Percentiles rank a stretch among this genome's conserved stretches.
These are phyloP conservation scores for Heterodera filipjevi DNA, from an alignment of 2,888 invertebrate genomes.

Conservation along the genomic window DNA sequence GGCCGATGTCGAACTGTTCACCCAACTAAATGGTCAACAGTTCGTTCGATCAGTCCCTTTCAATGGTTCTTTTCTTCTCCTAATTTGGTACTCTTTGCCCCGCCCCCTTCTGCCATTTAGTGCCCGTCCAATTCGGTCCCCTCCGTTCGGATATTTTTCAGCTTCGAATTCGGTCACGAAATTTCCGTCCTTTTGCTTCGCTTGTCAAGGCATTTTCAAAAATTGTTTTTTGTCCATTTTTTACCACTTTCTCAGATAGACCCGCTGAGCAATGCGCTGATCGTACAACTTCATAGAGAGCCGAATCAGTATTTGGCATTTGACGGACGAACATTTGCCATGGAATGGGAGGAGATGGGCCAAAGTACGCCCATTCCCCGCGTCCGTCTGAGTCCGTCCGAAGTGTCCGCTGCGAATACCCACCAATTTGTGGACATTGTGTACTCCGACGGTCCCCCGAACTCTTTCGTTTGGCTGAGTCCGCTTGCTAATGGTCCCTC, in stretches of 20 bases:
- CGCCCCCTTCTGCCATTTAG: background rate
- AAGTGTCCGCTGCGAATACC: background rate
- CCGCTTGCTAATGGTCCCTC: background rate
- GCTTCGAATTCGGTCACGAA: background rate
- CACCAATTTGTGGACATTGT: constrained; percentile 18
- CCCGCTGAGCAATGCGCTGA: constrained; percentile 23
- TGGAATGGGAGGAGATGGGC: constrained; percentile 17
- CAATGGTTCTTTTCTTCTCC: constrained; percentile 20
- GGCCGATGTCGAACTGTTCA: constrained; percentile 33
- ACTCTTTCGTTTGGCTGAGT: constrained; percentile 18
- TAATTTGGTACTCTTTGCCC: no score
- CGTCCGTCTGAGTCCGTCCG: background rate
- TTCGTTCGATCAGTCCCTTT: constrained; percentile 22
- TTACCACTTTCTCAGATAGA: background rate
- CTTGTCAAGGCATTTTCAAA: constrained; percentile 1
- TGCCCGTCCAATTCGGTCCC: constrained; percentile 21
- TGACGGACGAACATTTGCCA: constrained; percentile 22
- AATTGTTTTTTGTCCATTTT: background rate
- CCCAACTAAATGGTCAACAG: constrained; percentile 14
- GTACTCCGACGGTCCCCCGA: constrained; percentile 16
- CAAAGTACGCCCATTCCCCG: background rate
- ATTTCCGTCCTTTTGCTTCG: constrained; percentile 13
- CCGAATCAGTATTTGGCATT: constrained; percentile 24
- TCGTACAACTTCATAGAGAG: background rate
- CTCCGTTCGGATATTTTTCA: constrained; percentile 12